phyloP scores from a whole-genome alignment of 2,888 invertebrate genomes.

The Coecobrya sp. region DNA sequence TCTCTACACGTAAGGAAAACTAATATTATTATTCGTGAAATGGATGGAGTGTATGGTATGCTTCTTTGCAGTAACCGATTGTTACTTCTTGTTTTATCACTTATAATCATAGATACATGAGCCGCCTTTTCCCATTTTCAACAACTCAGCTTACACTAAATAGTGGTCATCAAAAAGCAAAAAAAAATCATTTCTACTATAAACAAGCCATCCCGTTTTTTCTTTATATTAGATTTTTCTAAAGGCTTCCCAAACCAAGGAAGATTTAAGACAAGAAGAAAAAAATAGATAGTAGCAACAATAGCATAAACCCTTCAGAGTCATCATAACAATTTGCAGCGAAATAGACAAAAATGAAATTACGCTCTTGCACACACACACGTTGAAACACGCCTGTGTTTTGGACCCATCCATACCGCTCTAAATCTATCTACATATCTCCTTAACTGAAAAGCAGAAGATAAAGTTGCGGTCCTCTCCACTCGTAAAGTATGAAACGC shows the following conservation, averaged over 20 bases:
- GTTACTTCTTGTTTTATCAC: slow-evolving; percentile 78
- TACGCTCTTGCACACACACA: slow-evolving; percentile 21
- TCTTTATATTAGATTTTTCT: neutral
- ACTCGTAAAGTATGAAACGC: neutral
- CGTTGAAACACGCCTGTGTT: slow-evolving; percentile 25
- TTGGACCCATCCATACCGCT: slow-evolving; percentile 11
- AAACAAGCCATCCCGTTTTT: slow-evolving; percentile 25
- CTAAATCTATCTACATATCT: slow-evolving; percentile 11
- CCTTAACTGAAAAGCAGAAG: slow-evolving; percentile 18
- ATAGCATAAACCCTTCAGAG: slow-evolving; percentile 60
- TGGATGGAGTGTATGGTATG: slow-evolving; percentile 38
- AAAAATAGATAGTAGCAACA: slow-evolving; percentile 17
- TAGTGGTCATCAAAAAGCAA: slow-evolving; percentile 61
- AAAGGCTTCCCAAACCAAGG: neutral
- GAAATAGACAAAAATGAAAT: slow-evolving; percentile 65
- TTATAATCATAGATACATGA: slow-evolving; percentile 77
- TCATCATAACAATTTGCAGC: slow-evolving; percentile 73
- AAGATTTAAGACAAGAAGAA: neutral
- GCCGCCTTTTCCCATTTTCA: slow-evolving; percentile 77
- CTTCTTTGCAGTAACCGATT: slow-evolving; percentile 70
- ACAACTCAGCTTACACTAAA: slow-evolving; percentile 62
- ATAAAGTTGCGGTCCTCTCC: slow-evolving; percentile 26
- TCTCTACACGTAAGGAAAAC: slow-evolving; percentile 22
- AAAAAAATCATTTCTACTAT: slow-evolving; percentile 47
- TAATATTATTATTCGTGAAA: slow-evolving; percentile 57